A percentile compares a stretch with the other conserved stretches of the same genome.
Conservation (phyloP, 2,113 vertebrate species). For the Pantherophis guttatus region DNA sequence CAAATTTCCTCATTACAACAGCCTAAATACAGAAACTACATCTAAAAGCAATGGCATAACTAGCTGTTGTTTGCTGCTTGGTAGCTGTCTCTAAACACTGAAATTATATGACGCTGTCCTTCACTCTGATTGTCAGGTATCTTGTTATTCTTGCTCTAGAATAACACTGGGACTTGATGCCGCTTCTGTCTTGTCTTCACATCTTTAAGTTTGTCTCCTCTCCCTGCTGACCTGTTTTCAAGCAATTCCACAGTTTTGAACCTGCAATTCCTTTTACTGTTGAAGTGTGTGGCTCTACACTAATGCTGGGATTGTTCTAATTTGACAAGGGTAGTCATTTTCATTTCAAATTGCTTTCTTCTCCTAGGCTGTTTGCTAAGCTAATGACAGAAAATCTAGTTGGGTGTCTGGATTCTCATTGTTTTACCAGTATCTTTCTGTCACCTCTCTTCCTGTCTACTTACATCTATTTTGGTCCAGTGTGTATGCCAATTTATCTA, state of each 20-base stretch:
- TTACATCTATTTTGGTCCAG: background rate
- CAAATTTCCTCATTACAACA: background rate
- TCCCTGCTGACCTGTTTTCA: background rate
- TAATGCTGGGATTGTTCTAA: background rate
- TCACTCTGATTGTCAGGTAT: background rate
- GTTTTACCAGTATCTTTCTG: background rate
- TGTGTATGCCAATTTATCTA: background rate
- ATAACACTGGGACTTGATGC: background rate
- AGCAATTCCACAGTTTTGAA: background rate
- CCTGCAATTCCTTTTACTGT: background rate
- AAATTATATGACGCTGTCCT: background rate
- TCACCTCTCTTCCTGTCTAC: background rate
- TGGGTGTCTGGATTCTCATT: background rate
- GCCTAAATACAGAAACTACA: background rate
- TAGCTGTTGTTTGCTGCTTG: background rate
- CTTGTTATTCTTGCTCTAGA: background rate
- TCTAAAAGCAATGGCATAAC: background rate
- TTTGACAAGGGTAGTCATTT: background rate
- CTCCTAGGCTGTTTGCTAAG: background rate
- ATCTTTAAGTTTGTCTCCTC: background rate
- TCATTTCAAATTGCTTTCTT: background rate
- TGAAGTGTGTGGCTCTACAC: background rate
- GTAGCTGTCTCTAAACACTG: background rate
- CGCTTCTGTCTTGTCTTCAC: background rate
- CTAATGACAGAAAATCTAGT: background rate